Base-by-base conservation (phyloP, 2,113 vertebrate species). In the Corythornis vintsioides region DNA sequence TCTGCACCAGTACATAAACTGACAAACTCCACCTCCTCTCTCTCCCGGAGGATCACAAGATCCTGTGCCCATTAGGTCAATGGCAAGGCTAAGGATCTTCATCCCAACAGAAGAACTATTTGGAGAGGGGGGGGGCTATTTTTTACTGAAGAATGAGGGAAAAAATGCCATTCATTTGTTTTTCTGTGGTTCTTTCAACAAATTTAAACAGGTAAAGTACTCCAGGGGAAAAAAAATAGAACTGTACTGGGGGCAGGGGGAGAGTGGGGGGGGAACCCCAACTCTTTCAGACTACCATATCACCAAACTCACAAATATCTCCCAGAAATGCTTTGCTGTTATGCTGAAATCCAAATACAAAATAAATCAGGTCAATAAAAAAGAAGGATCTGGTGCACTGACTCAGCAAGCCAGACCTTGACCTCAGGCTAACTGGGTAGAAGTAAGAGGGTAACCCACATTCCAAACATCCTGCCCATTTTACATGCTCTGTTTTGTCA, bases 201-300 rank as follows among this genome's bases (percentile, higher is more conserved):
- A 33, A 65, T 82, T 6, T 52, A 40, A 60, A 64, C 8, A 18
- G 22, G 8, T 11, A 43, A 81, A 60, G 57, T 52, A 88, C 11
- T 38, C 8, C 25, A 67, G 26, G n/a, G 8, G 14, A 40, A 71
- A 16, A 40, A 71, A 63, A 53, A 10, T 10, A 50, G 55, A 88
- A 80, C 28, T 26, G 5, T n/a, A 10, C 31, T 12, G 21, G 66
- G 18, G 66, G 19, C 40, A 71, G 81, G 2, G 18, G 18, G 9
- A 42, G 25, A 19, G 69, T 15, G 7, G 5, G 0, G 1, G 1
- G 4, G 5, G 7, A 5, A 0, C 0, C 4, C 22, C 13, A 31
- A 65, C 50, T 52, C 66, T 67, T 81, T 45, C 31, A 56, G 45
- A 72, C 17, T 65, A 61, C 20, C 2, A 1, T 56, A 67, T 15